Evolutionary conservation across 2,113 vertebrate species (phyloP).

Genomic region (Oncorhynchus masou): DNA sequence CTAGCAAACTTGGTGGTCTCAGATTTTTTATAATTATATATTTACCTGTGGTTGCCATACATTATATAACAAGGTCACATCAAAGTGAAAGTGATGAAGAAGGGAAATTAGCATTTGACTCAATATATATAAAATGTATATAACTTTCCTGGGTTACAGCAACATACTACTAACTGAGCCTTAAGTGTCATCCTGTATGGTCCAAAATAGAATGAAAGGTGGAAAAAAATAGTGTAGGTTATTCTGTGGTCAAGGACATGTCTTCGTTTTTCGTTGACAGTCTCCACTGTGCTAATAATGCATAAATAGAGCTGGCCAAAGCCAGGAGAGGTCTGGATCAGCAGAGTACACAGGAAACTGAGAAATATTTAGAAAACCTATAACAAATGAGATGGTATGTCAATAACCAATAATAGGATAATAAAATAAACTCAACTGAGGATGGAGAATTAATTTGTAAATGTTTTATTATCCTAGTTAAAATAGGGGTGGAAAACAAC

Average conservation of each 20-base stretch:
- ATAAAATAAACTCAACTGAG: not conserved
- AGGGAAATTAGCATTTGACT: constrained; percentile 45
- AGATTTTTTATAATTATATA: constrained; percentile 68
- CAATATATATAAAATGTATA: not conserved
- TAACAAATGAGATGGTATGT: constrained; percentile 53
- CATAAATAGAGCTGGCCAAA: constrained; percentile 72
- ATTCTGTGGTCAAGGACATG: constrained; percentile 69
- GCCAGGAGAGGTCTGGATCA: constrained; percentile 71
- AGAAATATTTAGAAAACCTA: constrained; percentile 43
- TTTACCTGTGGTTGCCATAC: constrained; percentile 62
- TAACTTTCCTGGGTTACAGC: not conserved
- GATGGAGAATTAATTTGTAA: too few species aligned
- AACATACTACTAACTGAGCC: not conserved
- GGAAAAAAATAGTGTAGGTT: constrained; percentile 33
- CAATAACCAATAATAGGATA: constrained; percentile 38
- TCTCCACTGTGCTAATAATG: constrained; percentile 69
- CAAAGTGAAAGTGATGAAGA: constrained; percentile 45
- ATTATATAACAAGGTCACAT: constrained; percentile 52
- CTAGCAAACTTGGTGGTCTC: constrained; percentile 75
- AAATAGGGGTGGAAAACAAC: too few species aligned
- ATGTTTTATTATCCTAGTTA: not conserved
- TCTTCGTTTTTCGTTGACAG: constrained; percentile 64
- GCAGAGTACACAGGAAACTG: constrained; percentile 70
- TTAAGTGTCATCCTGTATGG: constrained; percentile 13
- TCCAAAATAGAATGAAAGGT: constrained; percentile 26